Percentiles rank a stretch among this genome's conserved stretches.
Evolutionary conservation across 2,888 invertebrate species (phyloP).

Genomic region (Sinohyriopsis cumingii): DNA sequence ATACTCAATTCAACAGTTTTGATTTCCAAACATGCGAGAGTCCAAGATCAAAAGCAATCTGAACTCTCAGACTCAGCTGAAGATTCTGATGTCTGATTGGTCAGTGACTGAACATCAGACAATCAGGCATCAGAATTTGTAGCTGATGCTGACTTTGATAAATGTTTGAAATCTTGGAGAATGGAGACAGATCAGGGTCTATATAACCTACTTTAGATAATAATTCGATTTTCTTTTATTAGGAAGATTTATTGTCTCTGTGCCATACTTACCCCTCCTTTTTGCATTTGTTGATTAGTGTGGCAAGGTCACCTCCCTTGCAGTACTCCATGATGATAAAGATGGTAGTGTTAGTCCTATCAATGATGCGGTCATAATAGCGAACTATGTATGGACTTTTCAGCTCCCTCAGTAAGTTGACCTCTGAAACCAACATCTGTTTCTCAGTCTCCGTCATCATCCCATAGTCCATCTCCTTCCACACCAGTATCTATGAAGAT

Average conservation of each 20-base stretch:
- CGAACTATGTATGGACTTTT: conserved; percentile 77
- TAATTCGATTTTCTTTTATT: too few relatives aligned
- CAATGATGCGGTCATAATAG: conserved; percentile 77
- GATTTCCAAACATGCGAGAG: too few relatives aligned
- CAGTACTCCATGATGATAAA: conserved; percentile 80
- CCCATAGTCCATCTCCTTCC: conserved; percentile 79
- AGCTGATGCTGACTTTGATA: too few relatives aligned
- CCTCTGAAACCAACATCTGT: conserved; percentile 76
- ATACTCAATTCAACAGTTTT: too few relatives aligned
- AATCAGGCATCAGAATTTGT: too few relatives aligned
- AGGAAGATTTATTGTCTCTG: background rate
- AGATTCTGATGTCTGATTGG: too few relatives aligned
- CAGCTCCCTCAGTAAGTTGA: conserved; percentile 75
- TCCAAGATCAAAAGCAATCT: too few relatives aligned
- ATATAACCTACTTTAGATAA: too few relatives aligned
- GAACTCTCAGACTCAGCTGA: too few relatives aligned
- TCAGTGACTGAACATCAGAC: too few relatives aligned
- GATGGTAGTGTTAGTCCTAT: conserved; percentile 76
- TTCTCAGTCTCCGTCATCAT: conserved; percentile 75
- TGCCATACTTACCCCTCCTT: conserved; percentile 63
- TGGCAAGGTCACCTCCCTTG: conserved; percentile 77
- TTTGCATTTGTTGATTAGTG: conserved; percentile 75
- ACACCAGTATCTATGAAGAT: conserved; percentile 73
- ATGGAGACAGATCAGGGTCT: too few relatives aligned
- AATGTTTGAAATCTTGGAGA: too few relatives aligned